These are phyloP conservation scores for Pachyramphus minor DNA, from an alignment of 2,113 vertebrate species.

Conservation along the genomic window DNA sequence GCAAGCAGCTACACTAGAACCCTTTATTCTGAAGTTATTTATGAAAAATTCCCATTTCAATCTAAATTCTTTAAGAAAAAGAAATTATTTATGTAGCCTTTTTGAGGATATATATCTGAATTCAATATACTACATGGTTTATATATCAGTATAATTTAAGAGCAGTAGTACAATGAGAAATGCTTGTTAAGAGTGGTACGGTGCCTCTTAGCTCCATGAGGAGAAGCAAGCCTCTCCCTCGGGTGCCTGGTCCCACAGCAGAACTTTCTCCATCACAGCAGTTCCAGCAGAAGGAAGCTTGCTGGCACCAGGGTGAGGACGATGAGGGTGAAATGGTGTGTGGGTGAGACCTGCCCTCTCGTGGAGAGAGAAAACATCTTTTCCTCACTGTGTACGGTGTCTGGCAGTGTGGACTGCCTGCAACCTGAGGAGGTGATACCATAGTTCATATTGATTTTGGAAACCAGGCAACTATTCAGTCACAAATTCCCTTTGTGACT, in stretches of 20 bases:
- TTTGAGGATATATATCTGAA: neutral
- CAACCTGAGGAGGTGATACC: neutral
- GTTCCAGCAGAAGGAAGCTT: neutral
- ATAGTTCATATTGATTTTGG: neutral
- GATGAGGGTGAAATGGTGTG: neutral
- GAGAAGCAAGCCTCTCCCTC: neutral
- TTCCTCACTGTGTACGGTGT: neutral
- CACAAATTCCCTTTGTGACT: neutral
- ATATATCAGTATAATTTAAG: neutral
- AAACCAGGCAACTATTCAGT: neutral
- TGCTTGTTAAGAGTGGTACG: neutral
- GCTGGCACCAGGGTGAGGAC: neutral
- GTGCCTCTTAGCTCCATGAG: neutral
- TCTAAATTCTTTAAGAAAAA: neutral
- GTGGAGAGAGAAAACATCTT: constrained; percentile 56
- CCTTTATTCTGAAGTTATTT: neutral
- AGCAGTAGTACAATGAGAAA: neutral
- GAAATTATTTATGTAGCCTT: neutral
- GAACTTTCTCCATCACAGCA: neutral
- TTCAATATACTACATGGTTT: neutral
- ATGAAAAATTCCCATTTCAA: neutral
- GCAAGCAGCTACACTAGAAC: neutral
- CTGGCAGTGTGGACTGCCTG: neutral
- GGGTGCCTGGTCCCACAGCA: neutral
- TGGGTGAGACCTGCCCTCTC: constrained; percentile 68